Conservation (phyloP, 2,113 vertebrate genomes). For the Helogale parvula region DNA sequence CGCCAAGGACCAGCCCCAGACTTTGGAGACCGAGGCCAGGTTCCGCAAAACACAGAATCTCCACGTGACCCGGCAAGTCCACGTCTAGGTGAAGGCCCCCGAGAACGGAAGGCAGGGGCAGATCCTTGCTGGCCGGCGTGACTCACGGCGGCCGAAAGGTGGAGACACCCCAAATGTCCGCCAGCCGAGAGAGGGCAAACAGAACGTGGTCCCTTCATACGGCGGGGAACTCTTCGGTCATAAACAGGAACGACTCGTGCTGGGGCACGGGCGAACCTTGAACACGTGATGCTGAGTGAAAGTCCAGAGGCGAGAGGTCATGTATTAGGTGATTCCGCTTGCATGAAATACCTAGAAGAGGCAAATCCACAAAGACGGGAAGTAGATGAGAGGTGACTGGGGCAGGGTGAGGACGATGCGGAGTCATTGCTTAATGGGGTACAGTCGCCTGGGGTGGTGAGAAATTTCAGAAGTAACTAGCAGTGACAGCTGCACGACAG, state of each 20-base stretch:
- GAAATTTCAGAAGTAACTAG: background rate
- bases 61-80: background rate
- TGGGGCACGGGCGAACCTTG: accelerated
- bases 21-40: background rate
- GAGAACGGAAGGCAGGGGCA: background rate
- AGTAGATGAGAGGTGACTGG: background rate
- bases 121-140: accelerated
- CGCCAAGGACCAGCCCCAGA: background rate
- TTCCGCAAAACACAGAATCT: background rate
- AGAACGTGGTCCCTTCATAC: background rate
- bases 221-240: background rate
- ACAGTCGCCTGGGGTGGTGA: background rate
- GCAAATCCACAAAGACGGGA: background rate
- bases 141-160: background rate
- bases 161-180: background rate
- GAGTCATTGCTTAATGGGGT: background rate
- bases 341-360: background rate
- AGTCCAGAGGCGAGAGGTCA: background rate
- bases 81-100: background rate
- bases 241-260: background rate
- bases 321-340: background rate
- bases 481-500: background rate
- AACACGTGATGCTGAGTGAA: background rate
- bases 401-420: background rate
- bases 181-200: background rate